Base-by-base conservation (phyloP, 2,888 invertebrate genomes). In the Drosophila anomalata region DNA sequence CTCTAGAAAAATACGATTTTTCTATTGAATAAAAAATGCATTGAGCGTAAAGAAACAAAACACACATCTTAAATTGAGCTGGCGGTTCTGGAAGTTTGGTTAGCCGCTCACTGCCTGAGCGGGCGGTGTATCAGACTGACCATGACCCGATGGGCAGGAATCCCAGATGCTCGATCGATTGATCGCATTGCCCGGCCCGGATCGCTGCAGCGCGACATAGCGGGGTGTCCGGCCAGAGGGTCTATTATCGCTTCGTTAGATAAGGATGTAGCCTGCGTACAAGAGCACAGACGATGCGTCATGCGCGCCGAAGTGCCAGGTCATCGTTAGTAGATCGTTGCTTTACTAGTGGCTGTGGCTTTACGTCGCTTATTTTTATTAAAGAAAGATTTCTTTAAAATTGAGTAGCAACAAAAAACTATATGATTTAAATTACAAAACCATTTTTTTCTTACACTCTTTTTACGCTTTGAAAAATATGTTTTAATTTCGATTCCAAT, bases 1-100 rank as follows among this genome's bases (percentile, higher is more conserved):
- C 65, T 76, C 61, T 87, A 83, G 77, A 83, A 79, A 88, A 89
- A 79, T 73, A 71, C 54, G 52, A 69, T 60, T 69, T 82, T 82
- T 82, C 82, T 83, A 83, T 73, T 87, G 76, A 88, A 82, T 85
- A 85, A 88, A 88, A 83, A 78, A 84, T 68, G 75, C 76, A 76
- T 72, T 77, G 68, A 76, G 77, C 78, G 73, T 69, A 68, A 78
- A 73, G 60, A 72, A 68, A 61, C 12, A 65, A 54, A 73, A 63
- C 48, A 66, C 66, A 57, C 44, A 71, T 63, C 44, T 68, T 65
- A 41, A 75, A 33, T 83, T 84, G 76, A 86, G 87, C 86, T 88
- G 85, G 87, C 78, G 75, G 78, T 89, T 86, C 81, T 85, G 82
- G 75, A 83, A 88, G 87, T 83, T 90, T 60, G 87, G 90, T 86